Conservation (phyloP, 2,113 vertebrate genomes). For the Chaetorhynchus papuensis region DNA sequence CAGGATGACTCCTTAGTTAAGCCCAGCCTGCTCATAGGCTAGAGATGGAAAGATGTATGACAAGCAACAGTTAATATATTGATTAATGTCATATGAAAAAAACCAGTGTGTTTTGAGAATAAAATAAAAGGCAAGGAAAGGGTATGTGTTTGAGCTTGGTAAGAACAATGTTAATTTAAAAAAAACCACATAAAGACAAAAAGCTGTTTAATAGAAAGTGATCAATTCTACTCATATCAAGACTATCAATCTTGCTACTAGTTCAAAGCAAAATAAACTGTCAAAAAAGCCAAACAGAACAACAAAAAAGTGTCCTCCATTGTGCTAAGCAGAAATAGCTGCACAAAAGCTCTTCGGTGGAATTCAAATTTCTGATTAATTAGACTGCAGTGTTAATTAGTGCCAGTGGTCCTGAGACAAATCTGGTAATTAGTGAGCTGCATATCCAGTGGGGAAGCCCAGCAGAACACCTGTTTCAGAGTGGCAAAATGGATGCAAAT, state of each 20-base stretch:
- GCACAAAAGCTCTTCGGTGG: conserved; percentile 1
- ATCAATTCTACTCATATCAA: neutral
- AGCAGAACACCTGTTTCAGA: conserved; percentile 8
- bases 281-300: neutral
- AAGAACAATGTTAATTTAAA: neutral
- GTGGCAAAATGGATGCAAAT: neutral
- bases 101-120: neutral
- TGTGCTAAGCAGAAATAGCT: conserved; percentile 27
- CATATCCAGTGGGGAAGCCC: neutral
- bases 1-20: neutral
- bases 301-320: neutral
- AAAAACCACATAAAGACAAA: neutral
- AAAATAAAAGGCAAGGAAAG: neutral
- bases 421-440: conserved; percentile 24
- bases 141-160: neutral
- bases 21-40: neutral
- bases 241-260: neutral
- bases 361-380: conserved; percentile 60
- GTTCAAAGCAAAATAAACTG: neutral
- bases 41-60: neutral
- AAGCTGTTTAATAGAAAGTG: neutral
- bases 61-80: neutral
- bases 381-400: conserved; percentile 65
- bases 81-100: neutral
- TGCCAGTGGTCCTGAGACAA: conserved; percentile 44